phyloP scores from a whole-genome alignment of 2,797 vertebrate species.

The Mus minutoides region DNA sequence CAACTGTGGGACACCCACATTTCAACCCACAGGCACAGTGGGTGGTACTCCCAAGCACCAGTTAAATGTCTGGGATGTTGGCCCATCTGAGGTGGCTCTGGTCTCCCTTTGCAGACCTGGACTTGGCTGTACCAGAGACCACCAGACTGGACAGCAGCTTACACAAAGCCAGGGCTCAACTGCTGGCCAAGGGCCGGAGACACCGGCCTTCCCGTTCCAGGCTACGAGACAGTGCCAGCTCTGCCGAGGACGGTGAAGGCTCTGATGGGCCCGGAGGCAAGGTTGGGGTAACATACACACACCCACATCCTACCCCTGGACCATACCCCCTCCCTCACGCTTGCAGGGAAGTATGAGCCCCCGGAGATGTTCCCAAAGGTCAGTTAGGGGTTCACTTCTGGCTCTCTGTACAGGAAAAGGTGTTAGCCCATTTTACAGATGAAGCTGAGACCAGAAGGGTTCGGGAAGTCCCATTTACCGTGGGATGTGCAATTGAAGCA shows the following conservation, averaged over 20 bases:
- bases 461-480: background rate
- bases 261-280: slow-evolving; percentile 88
- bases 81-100: background rate
- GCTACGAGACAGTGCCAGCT: slow-evolving; percentile 93
- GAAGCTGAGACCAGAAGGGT: slow-evolving; percentile 16
- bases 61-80: background rate
- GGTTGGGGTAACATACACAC: slow-evolving; percentile 79
- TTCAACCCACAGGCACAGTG: background rate
- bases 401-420: background rate
- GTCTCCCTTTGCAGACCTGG: slow-evolving; percentile 88
- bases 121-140: slow-evolving; percentile 93
- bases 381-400: background rate
- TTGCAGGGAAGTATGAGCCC: background rate
- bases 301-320: background rate
- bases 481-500: background rate
- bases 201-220: slow-evolving; percentile 92
- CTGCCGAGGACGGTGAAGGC: slow-evolving; percentile 91
- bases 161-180: slow-evolving; percentile 93
- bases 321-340: background rate
- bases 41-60: fast-evolving
- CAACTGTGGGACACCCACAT: background rate
- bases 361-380: background rate
- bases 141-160: slow-evolving; percentile 94
- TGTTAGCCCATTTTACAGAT: background rate
- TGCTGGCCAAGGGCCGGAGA: slow-evolving; percentile 90